Percentiles rank a stretch among this genome's conserved stretches.
These are phyloP conservation scores for Sebastes glaucus DNA, from an alignment of 2,797 vertebrate species.

Conservation along the genomic window DNA sequence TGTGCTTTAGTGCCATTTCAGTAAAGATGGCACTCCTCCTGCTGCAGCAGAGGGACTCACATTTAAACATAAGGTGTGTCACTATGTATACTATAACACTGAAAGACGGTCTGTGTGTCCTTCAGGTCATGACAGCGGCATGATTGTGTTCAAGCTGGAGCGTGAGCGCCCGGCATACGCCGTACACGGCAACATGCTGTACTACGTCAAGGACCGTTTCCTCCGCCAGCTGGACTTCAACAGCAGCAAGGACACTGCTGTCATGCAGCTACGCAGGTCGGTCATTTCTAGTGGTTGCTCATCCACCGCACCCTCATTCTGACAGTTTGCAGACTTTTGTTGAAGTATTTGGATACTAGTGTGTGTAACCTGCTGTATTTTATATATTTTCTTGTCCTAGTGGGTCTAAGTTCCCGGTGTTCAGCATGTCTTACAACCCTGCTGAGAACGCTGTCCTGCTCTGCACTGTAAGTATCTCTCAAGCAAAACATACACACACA, in stretches of 20 bases:
- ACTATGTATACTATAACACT: neutral
- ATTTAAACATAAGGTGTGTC: neutral
- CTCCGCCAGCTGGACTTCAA: slow-evolving; percentile 96
- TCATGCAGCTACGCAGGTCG: slow-evolving; percentile 96
- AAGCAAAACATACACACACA: neutral
- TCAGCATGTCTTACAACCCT: slow-evolving; percentile 98
- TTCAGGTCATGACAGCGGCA: slow-evolving; percentile 94
- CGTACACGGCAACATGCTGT: slow-evolving; percentile 92
- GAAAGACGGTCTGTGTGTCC: neutral
- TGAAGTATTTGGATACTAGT: neutral
- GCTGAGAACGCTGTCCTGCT: slow-evolving; percentile 96
- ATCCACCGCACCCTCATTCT: neutral
- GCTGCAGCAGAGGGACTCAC: neutral
- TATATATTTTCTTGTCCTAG: slow-evolving; percentile 64
- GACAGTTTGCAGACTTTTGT: neutral
- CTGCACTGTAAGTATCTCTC: slow-evolving; percentile 87
- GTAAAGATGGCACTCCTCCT: neutral
- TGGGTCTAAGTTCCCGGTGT: slow-evolving; percentile 97
- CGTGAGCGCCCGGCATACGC: slow-evolving; percentile 94
- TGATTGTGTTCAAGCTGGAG: slow-evolving; percentile 98
- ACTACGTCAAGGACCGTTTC: slow-evolving; percentile 96
- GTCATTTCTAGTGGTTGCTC: neutral
- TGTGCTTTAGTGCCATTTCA: neutral
- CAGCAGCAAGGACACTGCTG: slow-evolving; percentile 95
- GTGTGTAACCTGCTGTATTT: neutral